These are phyloP conservation scores for Parasteatoda tepidariorum DNA, from an alignment of 1,140 invertebrate genomes.

Conservation along the genomic window DNA sequence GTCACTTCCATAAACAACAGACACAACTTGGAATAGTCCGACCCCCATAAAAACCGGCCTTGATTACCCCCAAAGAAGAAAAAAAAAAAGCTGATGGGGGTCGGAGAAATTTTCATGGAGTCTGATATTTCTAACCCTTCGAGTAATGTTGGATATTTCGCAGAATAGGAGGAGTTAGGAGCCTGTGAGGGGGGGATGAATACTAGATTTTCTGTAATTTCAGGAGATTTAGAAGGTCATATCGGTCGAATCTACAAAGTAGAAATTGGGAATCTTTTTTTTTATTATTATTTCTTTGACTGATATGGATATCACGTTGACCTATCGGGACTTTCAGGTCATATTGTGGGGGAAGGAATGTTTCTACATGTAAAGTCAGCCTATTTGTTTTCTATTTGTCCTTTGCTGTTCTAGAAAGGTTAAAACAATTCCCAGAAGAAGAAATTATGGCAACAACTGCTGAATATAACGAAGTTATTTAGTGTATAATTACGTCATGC, in stretches of 20 bases:
- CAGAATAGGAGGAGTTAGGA: not conserved
- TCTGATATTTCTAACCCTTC: constrained; percentile 8
- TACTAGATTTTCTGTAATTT: constrained; percentile 23
- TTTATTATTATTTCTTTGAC: not conserved
- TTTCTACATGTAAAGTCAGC: not conserved
- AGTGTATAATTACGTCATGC: no score
- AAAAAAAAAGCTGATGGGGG: not conserved
- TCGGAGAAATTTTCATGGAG: no score
- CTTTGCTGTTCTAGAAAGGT: not conserved
- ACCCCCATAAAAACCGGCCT: not conserved
- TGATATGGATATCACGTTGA: constrained; percentile 47
- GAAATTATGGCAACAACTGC: not conserved
- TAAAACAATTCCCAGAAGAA: not conserved
- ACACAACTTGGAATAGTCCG: not conserved
- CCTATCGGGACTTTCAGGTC: constrained; percentile 17
- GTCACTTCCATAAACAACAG: constrained; percentile 46
- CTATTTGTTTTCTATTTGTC: constrained; percentile 12
- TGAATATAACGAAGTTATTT: no score
- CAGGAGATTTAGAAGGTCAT: constrained; percentile 36
- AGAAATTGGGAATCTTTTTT: not conserved
- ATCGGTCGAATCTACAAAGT: not conserved
- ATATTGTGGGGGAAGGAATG: not conserved
- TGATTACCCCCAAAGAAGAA: not conserved
- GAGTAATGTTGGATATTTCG: not conserved
- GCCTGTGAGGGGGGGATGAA: not conserved